Evolutionary conservation across 2,113 vertebrate genomes (phyloP).

Genomic region (Taxidea taxus): DNA sequence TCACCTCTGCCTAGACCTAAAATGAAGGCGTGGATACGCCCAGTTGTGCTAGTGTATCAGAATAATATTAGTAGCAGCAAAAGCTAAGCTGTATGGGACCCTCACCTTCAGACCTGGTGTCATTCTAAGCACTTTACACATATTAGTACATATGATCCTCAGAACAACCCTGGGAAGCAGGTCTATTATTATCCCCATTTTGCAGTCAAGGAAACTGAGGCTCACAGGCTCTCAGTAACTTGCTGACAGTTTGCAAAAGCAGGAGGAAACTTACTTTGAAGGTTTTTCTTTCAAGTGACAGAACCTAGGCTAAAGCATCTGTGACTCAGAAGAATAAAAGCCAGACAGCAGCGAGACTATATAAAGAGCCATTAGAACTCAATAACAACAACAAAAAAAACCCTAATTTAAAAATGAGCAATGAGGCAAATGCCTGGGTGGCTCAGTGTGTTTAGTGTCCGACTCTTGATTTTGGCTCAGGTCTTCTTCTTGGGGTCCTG

Average conservation of each 20-base stretch:
- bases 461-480: not conserved
- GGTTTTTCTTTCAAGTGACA: not conserved
- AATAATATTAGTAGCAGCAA: too few relatives aligned
- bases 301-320: too few relatives aligned
- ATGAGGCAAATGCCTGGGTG: not conserved
- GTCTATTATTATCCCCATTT: too few relatives aligned
- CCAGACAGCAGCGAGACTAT: not conserved
- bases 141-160: not conserved
- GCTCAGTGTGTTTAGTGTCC: not conserved
- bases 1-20: too few relatives aligned
- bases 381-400: not conserved
- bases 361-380: not conserved
- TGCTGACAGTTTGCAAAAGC: not conserved
- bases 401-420: not conserved
- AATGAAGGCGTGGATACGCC: not conserved
- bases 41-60: not conserved
- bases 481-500: too few relatives aligned
- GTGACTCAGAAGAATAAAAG: not conserved
- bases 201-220: too few relatives aligned
- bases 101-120: fast-evolving
- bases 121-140: not conserved
- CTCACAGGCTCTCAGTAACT: not conserved
- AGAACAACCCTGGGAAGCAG: not conserved
- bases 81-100: fast-evolving
- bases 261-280: not conserved